phyloP scores from a whole-genome alignment of 2,113 vertebrate species.

The Typhlomys cinereus region DNA sequence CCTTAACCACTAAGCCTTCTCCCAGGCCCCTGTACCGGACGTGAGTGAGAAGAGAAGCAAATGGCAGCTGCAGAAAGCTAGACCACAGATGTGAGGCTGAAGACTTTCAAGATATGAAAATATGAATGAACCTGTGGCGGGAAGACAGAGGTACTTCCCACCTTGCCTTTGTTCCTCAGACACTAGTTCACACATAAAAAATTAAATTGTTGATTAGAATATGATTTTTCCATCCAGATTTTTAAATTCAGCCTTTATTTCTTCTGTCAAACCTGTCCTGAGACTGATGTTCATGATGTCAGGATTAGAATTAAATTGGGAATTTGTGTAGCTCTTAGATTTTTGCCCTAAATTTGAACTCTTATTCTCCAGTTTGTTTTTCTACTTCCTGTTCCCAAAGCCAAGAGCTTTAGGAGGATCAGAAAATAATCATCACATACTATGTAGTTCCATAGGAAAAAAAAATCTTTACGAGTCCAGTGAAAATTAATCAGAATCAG shows the following conservation, averaged over 20 bases:
- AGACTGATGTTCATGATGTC: background rate
- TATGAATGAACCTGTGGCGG: background rate
- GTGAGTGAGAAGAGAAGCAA: background rate
- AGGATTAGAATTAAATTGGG: background rate
- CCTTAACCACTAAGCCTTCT: too few relatives aligned
- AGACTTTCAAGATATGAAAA: background rate
- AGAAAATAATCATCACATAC: slow-evolving; percentile 58
- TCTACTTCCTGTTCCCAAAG: slow-evolving; percentile 65
- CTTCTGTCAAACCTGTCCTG: background rate
- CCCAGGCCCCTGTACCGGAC: background rate
- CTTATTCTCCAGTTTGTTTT: slow-evolving; percentile 47
- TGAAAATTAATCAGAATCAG: slow-evolving; percentile 57
- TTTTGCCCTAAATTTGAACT: slow-evolving; percentile 51
- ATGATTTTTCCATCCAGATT: background rate
- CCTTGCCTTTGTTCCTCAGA: background rate
- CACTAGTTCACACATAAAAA: background rate
- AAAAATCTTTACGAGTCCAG: slow-evolving; percentile 50
- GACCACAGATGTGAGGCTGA: background rate
- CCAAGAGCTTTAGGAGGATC: slow-evolving; percentile 42
- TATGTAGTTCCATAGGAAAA: slow-evolving; percentile 25
- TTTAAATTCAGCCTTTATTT: slow-evolving; percentile 35
- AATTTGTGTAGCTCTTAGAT: background rate
- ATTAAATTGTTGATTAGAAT: background rate
- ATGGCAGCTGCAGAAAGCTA: background rate
- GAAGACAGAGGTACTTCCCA: background rate